Evolutionary conservation across 2,888 invertebrate species (phyloP).

Genomic region (Nemurella pictetii): DNA sequence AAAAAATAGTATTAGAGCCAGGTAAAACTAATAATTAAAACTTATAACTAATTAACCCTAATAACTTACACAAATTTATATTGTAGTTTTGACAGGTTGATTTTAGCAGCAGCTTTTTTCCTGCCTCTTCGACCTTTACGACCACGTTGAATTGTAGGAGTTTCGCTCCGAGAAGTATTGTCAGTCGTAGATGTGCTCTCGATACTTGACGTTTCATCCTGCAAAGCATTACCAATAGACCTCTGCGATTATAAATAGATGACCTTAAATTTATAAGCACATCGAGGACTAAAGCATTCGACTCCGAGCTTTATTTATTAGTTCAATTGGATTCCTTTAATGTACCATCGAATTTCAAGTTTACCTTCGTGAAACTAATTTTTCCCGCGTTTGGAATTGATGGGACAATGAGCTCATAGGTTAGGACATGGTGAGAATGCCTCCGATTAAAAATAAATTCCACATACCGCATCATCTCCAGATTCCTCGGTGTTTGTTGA

Average conservation of each 20-base stretch:
- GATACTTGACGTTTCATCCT: constrained; percentile 80
- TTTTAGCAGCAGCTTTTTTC: constrained; percentile 61
- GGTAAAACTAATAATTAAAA: background rate
- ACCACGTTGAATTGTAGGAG: constrained; percentile 68
- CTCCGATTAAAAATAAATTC: constrained; percentile 17
- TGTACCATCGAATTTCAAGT: too few relatives aligned
- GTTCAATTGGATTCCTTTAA: too few relatives aligned
- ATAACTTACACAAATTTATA: constrained; percentile 73
- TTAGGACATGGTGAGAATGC: background rate
- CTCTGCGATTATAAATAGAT: too few relatives aligned
- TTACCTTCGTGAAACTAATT: background rate
- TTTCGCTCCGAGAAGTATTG: constrained; percentile 78
- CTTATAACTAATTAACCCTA: background rate
- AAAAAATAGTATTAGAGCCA: background rate
- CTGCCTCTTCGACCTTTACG: constrained; percentile 60
- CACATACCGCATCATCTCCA: constrained; percentile 57
- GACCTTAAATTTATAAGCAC: too few relatives aligned
- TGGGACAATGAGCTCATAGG: background rate
- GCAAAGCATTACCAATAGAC: constrained; percentile 38
- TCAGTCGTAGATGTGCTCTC: constrained; percentile 80
- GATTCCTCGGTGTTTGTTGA: constrained; percentile 58
- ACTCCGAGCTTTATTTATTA: too few relatives aligned
- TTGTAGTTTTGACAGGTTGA: constrained; percentile 64
- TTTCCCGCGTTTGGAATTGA: constrained; percentile 6
- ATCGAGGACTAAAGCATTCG: too few relatives aligned